Evolutionary conservation across 1,140 invertebrate genomes (phyloP).

Genomic region (Pteromalus puparum): DNA sequence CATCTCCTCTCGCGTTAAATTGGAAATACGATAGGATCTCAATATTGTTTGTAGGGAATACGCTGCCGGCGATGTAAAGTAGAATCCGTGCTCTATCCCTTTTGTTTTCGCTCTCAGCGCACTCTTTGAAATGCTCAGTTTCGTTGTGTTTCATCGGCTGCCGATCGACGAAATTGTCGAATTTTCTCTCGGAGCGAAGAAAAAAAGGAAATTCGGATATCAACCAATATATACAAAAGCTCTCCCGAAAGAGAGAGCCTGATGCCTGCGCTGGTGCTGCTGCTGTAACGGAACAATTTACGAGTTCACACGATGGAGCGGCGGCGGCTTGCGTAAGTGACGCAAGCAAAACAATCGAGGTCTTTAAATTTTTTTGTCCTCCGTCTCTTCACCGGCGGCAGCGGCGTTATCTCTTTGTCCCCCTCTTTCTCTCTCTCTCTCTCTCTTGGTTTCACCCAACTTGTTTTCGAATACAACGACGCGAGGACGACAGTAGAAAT

Average conservation of each 20-base stretch:
- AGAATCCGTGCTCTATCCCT: no score
- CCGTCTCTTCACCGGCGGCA: neutral
- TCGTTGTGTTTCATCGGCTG: neutral
- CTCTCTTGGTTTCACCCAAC: constrained; percentile 1
- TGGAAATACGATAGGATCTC: neutral
- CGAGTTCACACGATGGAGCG: constrained; percentile 14
- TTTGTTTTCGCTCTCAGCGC: no score
- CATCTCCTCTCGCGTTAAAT: neutral
- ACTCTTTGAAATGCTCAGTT: neutral
- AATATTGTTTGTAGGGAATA: neutral
- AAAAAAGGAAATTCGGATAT: no score
- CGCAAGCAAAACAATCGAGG: constrained; percentile 25
- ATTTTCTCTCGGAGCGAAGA: no score
- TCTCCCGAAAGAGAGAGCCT: neutral
- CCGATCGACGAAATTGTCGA: no score
- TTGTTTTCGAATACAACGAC: constrained; percentile 22
- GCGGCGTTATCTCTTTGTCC: neutral
- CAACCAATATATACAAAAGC: no score
- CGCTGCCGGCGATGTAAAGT: no score
- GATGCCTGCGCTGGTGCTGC: neutral
- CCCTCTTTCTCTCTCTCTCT: neutral
- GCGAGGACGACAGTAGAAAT: constrained; percentile 22
- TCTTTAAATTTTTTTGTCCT: constrained; percentile 12
- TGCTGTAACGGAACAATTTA: constrained; percentile 24
- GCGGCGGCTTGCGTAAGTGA: neutral